Percentiles rank a stretch among this genome's conserved stretches.
Evolutionary conservation across 2,797 vertebrate species (phyloP).

Genomic region (Typhlichthys eigenmanni): DNA sequence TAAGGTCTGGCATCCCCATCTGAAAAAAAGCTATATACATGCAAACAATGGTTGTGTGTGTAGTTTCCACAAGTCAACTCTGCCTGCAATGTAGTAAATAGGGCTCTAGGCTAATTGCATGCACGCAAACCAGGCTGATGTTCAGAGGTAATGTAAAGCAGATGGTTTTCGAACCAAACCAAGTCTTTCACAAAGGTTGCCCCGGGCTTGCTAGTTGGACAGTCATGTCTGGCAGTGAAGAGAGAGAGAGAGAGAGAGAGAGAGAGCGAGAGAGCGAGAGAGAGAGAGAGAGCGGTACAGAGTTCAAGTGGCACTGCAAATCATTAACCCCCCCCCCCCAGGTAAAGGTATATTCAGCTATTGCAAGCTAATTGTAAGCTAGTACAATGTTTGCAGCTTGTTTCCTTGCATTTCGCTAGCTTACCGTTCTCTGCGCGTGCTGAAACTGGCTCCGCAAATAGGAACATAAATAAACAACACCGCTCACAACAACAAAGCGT

Average conservation of each 20-base stretch:
- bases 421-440: background rate
- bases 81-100: constrained; percentile 44
- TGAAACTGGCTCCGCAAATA: too few relatives aligned
- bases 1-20: background rate
- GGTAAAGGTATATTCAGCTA: constrained; percentile 3
- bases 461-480: too few relatives aligned
- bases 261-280: constrained; percentile 12
- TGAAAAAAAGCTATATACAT: constrained; percentile 3
- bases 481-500: too few relatives aligned
- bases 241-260: constrained; percentile 15
- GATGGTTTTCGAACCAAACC: constrained; percentile 38
- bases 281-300: constrained; percentile 35
- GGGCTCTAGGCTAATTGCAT: constrained; percentile 41
- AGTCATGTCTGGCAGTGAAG: constrained; percentile 7
- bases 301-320: constrained; percentile 40
- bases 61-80: constrained; percentile 32
- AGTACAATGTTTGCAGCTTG: too few relatives aligned
- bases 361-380: too few relatives aligned
- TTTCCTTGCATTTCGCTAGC: too few relatives aligned
- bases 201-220: constrained; percentile 3
- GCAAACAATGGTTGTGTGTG: constrained; percentile 16
- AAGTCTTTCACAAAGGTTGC: constrained; percentile 27
- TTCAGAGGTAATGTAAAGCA: constrained; percentile 54
- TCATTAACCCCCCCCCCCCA: constrained; percentile 55
- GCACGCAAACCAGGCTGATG: constrained; percentile 31